Conservation (phyloP, 2,113 vertebrate species). For the Oryctolagus cuniculus region DNA sequence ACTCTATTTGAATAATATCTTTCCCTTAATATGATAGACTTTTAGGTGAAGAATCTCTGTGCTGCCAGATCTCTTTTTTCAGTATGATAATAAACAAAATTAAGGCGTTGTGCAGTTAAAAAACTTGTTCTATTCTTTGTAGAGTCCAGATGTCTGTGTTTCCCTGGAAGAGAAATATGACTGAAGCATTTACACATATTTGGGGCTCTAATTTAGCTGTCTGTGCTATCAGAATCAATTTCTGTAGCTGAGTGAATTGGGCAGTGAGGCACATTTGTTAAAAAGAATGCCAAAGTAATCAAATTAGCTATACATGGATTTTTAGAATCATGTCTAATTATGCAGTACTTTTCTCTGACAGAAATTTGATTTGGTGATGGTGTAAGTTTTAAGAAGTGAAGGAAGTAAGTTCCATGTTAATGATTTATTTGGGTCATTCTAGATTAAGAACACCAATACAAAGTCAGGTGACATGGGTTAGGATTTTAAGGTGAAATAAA, state of each 20-base stretch:
- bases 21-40: neutral
- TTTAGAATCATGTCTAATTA: conserved; percentile 64
- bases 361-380: conserved; percentile 43
- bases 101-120: neutral
- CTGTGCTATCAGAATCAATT: conserved; percentile 37
- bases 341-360: neutral
- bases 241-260: conserved; percentile 45
- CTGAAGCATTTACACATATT: neutral
- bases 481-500: neutral
- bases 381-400: conserved; percentile 1
- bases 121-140: conserved; percentile 1
- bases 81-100: conserved; percentile 46
- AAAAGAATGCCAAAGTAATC: conserved; percentile 58
- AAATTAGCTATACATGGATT: conserved; percentile 53
- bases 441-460: neutral
- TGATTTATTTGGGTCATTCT: conserved; percentile 12
- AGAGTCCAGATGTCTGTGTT: neutral
- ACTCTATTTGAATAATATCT: neutral
- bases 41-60: conserved; percentile 23
- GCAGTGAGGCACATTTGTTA: neutral
- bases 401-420: neutral
- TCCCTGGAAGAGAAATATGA: neutral
- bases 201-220: conserved; percentile 17
- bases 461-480: neutral
- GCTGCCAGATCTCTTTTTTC: neutral